These are phyloP conservation scores for Triplophysa tibetana DNA, from an alignment of 2,113 vertebrate genomes.

Conservation along the genomic window DNA sequence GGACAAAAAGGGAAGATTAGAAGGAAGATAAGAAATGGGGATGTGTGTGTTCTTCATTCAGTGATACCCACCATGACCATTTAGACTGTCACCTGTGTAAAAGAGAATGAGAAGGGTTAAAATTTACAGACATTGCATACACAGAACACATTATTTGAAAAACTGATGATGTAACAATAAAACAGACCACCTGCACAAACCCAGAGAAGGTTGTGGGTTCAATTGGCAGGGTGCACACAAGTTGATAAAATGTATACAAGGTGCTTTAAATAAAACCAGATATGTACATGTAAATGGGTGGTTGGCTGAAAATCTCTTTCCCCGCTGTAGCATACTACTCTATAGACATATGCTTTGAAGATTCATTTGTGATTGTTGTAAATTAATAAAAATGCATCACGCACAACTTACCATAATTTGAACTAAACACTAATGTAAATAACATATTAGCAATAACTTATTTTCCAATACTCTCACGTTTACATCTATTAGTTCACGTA, in stretches of 20 bases:
- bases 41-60: slow-evolving; percentile 35
- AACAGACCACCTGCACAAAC: neutral
- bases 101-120: slow-evolving; percentile 53
- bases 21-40: slow-evolving; percentile 24
- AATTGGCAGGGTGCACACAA: neutral
- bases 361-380: too few species aligned
- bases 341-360: too few species aligned
- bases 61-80: slow-evolving; percentile 59
- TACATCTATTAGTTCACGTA: neutral
- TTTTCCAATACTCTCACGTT: too few species aligned
- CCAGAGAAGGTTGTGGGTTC: neutral
- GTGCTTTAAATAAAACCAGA: too few species aligned
- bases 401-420: too few species aligned
- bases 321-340: too few species aligned
- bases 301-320: too few species aligned
- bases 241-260: too few species aligned
- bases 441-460: neutral
- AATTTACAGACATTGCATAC: neutral
- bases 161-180: neutral
- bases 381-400: too few species aligned
- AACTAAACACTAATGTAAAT: too few species aligned
- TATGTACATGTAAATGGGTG: too few species aligned
- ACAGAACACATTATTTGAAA: neutral
- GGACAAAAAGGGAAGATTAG: slow-evolving; percentile 27
- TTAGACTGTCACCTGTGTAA: slow-evolving; percentile 57